Conservation (phyloP, 2,113 vertebrate genomes). For the Hipposideros armiger region DNA sequence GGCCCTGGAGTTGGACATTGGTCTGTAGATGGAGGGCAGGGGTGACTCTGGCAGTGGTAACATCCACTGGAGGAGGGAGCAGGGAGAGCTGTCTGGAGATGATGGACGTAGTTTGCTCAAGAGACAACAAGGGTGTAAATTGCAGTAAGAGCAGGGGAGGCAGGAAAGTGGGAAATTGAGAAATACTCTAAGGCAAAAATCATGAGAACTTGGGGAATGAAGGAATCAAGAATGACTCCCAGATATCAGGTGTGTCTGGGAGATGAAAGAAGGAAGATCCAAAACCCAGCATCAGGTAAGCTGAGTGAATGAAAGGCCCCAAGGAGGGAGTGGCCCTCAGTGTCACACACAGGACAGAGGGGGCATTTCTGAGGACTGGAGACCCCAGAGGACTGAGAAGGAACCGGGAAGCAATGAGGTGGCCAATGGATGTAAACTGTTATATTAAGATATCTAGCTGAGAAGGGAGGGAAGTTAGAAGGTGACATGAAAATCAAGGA, state of each 20-base stretch:
- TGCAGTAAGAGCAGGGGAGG: not conserved
- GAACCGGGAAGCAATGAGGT: not conserved
- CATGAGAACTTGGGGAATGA: not conserved
- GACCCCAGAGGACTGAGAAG: not conserved
- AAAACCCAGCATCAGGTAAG: not conserved
- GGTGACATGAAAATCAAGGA: not conserved
- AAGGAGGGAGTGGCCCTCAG: not conserved
- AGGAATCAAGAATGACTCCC: not conserved
- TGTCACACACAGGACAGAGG: not conserved
- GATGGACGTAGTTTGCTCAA: not conserved
- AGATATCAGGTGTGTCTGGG: not conserved
- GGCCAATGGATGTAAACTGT: accelerated
- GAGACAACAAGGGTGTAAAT: not conserved
- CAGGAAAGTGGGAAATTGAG: not conserved
- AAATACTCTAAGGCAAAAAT: not conserved
- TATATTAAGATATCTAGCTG: not conserved
- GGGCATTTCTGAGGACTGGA: not conserved
- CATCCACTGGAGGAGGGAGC: not conserved
- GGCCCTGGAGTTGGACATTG: accelerated
- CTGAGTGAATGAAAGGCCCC: not conserved
- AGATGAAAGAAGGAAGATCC: not conserved
- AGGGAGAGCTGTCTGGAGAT: not conserved
- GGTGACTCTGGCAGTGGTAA: too few species aligned
- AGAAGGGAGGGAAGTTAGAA: not conserved
- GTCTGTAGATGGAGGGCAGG: not conserved